Evolutionary conservation across 2,797 vertebrate species (phyloP), one percentile per base, ranked within the genome.

Genomic region (Neoniphon sammara): DNA sequence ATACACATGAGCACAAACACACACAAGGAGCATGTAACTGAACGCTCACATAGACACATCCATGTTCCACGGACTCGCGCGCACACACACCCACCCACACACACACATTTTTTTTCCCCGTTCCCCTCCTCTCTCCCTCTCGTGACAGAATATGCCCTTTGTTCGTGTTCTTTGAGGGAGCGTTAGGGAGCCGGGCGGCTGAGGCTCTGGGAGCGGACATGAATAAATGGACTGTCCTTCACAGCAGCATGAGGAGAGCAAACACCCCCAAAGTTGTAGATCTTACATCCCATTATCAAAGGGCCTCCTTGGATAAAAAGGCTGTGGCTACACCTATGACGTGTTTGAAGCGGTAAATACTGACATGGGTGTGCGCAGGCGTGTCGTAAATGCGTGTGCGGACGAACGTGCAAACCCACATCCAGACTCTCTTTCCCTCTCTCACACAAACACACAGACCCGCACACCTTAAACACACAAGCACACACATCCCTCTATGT

Each of bases 151-250:
- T 88, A 86, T 88, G 81, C 58, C 77, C 84, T 85, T 91, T 92
- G 90, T 91, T 90, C 76, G 34, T 62, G 78, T 62, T 87, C 86
- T 90, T 81, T 87, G 85, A 89, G 78, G 77, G 81, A 86, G 77
- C 1, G 68, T 69, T 42, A 73, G 85, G 69, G 74, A 76, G 55
- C 56, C 10, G 36, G 70, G 77, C 81, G 73, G 87, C 80, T 75
- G 79, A 86, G 77, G 59, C 84, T 92, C 77, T 87, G 85, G 88
- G 81, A 90, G 70, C 42, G 20, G 80, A 86, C 87, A 90, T 90
- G 87, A 92, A 91, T 92, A 90, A 89, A 90, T 83, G 78, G 82
- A 85, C 83, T 90, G 89, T 91, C 89, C 87, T 88, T 93, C 90
- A 85, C 44, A 74, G 81, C 87, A 77, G 70, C 67, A 75, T 65